Evolutionary conservation across 92 coral and sea anemone species (phyloP), one percentile per base, ranked within the genome.

Genomic region (Porites cylindrica): DNA sequence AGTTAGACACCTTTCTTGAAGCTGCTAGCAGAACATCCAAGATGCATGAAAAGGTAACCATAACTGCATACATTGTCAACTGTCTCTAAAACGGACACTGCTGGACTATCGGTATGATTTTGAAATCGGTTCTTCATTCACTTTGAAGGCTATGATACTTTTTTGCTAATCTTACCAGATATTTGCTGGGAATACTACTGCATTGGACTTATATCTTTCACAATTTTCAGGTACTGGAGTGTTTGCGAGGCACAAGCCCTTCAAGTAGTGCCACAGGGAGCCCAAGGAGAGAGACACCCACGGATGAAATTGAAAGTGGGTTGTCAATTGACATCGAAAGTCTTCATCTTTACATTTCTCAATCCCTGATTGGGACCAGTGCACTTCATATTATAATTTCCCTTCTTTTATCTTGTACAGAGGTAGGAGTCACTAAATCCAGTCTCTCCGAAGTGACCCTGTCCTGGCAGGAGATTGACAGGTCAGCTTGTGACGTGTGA

Each of bases 11-110:
- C 18, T 97, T 93, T 62, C 91, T 97, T 21, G 97, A 97, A 77
- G 93, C 91, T 19, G 95, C 95, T 10, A 93, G 97, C 78, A 93
- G 90, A 75, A 93, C 98, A 24, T 97, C 99, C 26, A 95, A 92
- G 85, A 97, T 91, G 95, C 99, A 97, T 63, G 99, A 94, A 72
- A 97, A 93, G 96, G 98, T 96, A 50, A 29, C 24, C 1, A 2
- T 23, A 19, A 59, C 68, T 23, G 1, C 70, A 9, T 18, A 13
- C 61, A 10, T 10, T 0, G 61, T 56, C 13, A 14, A 10, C 61
- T 56, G 16, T 10, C 11, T 56, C 16, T 10, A 10, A 8, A 56
- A 56, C 61, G 16, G 16, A 56, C 61, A 10, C 7, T 38, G 47
- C 47, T 38, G 1, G 47, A 38, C 47, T 38, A 38, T 38, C 47